Evolutionary conservation across 1,140 invertebrate species (phyloP).

Genomic region (Scaptodrosophila lebanonensis): DNA sequence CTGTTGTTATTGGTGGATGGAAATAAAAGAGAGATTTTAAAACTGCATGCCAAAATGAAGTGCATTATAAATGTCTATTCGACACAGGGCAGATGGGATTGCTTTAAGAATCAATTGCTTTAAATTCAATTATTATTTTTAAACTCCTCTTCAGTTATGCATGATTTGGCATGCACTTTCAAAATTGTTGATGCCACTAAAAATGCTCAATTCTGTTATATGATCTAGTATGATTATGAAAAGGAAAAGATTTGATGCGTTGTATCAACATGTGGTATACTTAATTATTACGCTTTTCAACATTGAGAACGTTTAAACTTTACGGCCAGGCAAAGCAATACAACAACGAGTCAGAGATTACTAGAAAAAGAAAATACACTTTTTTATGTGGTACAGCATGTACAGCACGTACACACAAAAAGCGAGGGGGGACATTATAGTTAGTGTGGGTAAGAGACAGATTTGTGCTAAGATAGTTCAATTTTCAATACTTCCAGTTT

Average conservation of each 20-base stretch:
- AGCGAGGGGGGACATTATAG: too few relatives aligned
- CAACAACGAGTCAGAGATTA: conserved; percentile 57
- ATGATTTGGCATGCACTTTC: conserved; percentile 27
- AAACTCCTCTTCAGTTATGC: conserved; percentile 3
- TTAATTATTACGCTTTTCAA: conserved; percentile 56
- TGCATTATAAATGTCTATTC: too few relatives aligned
- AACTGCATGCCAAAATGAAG: conserved; percentile 61
- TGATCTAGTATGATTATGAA: background rate
- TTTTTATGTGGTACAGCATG: too few relatives aligned
- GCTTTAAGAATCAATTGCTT: too few relatives aligned
- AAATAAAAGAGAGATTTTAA: conserved; percentile 56
- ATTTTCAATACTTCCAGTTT: too few relatives aligned
- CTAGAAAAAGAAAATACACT: conserved; percentile 12
- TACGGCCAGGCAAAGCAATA: conserved; percentile 77
- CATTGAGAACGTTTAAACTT: conserved; percentile 74
- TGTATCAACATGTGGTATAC: conserved; percentile 47
- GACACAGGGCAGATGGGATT: too few relatives aligned
- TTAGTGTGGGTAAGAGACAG: too few relatives aligned
- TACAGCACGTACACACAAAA: too few relatives aligned
- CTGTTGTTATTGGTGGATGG: conserved; percentile 54
- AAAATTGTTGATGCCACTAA: too few relatives aligned
- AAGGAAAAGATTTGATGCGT: conserved; percentile 11
- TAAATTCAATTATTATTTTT: conserved; percentile 10
- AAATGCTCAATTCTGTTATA: conserved; percentile 11
- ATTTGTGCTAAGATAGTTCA: too few relatives aligned